These are phyloP conservation scores for Acholoe squamosa DNA, from an alignment of 2,888 invertebrate genomes.

Conservation along the genomic window DNA sequence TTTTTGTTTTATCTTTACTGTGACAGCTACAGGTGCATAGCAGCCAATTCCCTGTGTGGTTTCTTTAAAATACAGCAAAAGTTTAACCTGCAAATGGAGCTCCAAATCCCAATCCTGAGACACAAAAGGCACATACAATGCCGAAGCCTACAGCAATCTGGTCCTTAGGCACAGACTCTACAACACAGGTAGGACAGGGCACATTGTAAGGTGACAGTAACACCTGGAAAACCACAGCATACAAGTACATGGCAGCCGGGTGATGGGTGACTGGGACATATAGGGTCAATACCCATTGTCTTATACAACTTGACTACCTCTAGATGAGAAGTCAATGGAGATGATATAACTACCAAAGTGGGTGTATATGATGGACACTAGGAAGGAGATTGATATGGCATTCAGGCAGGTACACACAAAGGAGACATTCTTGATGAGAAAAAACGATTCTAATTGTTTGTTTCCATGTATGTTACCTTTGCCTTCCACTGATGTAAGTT, in stretches of 20 bases:
- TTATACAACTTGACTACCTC: not conserved
- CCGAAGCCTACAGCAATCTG: not conserved
- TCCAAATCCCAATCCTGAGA: not conserved
- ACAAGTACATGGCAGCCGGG: not conserved
- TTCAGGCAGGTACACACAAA: not conserved
- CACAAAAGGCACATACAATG: not conserved
- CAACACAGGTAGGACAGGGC: not conserved
- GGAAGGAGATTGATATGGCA: not conserved
- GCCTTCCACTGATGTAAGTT: too few species aligned
- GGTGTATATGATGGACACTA: not conserved
- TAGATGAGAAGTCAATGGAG: not conserved
- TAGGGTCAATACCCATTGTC: not conserved
- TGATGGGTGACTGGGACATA: not conserved
- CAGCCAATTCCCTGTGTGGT: too few species aligned
- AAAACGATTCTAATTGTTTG: not conserved
- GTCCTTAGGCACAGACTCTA: not conserved
- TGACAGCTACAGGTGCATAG: too few species aligned
- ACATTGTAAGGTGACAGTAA: not conserved
- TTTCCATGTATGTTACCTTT: too few species aligned
- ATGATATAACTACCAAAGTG: conserved; percentile 1
- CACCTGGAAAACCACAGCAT: not conserved
- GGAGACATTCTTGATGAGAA: not conserved
- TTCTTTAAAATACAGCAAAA: too few species aligned
- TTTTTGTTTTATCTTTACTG: too few species aligned
- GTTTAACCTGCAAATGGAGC: conserved; percentile 35